Evolutionary conservation across 2,888 invertebrate species (phyloP).

Genomic region (Sarcophaga subvicina): DNA sequence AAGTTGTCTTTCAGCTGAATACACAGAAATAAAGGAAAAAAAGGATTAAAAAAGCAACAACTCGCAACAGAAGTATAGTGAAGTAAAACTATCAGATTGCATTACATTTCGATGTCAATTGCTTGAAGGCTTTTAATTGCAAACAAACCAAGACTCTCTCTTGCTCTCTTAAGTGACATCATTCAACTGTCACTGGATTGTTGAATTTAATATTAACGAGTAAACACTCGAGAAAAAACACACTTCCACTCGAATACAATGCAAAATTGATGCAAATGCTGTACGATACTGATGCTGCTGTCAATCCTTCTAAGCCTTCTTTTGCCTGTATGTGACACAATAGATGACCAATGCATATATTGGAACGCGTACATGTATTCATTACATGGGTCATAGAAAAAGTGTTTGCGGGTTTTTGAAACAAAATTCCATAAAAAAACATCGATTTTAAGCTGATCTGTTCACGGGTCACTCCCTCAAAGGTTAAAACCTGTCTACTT

Average conservation of each 20-base stretch:
- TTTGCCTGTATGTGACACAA: background rate
- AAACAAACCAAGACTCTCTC: conserved; percentile 46
- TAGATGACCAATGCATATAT: background rate
- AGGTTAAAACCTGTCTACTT: no score
- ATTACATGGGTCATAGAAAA: background rate
- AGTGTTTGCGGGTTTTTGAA: background rate
- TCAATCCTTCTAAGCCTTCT: no score
- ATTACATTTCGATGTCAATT: conserved; percentile 59
- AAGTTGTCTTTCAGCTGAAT: background rate
- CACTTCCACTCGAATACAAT: background rate
- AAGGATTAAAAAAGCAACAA: background rate
- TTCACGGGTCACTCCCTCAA: no score
- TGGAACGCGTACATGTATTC: background rate
- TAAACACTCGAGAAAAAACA: conserved; percentile 18
- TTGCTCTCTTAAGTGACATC: conserved; percentile 49
- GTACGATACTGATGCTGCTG: no score
- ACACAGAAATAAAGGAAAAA: background rate
- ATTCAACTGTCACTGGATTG: conserved; percentile 58
- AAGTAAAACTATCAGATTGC: conserved; percentile 39
- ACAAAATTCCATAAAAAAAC: no score
- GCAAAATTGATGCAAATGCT: background rate
- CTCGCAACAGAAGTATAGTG: background rate
- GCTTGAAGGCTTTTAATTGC: conserved; percentile 57
- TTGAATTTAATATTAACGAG: conserved; percentile 55
- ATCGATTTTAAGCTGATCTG: no score